Percentiles rank a stretch among this genome's conserved stretches.
Conservation (phyloP, 2,888 invertebrate species). For the Chaitophorus viminalis region DNA sequence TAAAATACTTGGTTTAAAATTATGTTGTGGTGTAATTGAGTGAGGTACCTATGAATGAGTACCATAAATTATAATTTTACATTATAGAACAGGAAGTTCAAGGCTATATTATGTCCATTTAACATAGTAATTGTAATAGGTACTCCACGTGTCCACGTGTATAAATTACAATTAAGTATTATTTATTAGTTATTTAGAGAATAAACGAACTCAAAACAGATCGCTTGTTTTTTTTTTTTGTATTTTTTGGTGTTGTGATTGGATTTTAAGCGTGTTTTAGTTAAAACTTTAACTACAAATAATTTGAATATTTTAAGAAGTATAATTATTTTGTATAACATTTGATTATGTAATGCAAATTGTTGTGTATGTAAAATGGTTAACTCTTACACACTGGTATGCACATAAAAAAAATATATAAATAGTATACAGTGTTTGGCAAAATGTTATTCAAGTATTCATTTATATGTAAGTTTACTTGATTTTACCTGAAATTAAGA, state of each 20-base stretch:
- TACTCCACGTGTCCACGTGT: too few relatives aligned
- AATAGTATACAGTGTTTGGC: neutral
- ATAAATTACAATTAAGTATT: too few relatives aligned
- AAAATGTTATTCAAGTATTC: constrained; percentile 14
- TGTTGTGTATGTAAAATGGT: neutral
- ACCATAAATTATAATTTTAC: too few relatives aligned
- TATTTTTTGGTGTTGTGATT: neutral
- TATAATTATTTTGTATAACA: neutral
- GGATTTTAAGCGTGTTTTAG: too few relatives aligned
- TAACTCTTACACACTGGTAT: neutral
- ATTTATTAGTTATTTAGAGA: too few relatives aligned
- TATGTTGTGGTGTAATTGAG: neutral
- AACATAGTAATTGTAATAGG: too few relatives aligned
- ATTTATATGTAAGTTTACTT: neutral
- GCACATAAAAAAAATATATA: neutral
- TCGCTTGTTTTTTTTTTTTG: neutral
- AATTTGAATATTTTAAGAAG: neutral
- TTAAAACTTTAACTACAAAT: neutral
- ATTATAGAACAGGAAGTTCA: too few relatives aligned
- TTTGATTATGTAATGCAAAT: neutral
- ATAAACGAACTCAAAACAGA: too few relatives aligned
- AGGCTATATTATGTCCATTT: too few relatives aligned
- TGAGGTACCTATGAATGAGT: too few relatives aligned
- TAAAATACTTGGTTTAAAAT: neutral
- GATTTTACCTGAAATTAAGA: constrained; percentile 31